Evolutionary conservation across 2,797 vertebrate species (phyloP).

Genomic region (Chromis chromis): DNA sequence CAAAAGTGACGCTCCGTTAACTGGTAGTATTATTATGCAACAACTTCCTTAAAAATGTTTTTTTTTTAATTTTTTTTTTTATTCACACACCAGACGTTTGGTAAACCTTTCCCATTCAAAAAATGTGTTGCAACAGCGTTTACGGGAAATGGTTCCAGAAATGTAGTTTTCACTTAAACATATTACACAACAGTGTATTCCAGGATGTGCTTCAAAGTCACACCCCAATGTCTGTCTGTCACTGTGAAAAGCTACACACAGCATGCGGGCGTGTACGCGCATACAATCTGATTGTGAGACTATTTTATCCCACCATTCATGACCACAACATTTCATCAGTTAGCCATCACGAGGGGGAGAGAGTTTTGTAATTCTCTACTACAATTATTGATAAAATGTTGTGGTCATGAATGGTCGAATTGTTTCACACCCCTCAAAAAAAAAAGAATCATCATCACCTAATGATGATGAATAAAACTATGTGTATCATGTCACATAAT

Average conservation of each 20-base stretch:
- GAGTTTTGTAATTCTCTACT: too few species aligned
- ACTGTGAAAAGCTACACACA: not conserved
- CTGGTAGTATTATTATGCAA: not conserved
- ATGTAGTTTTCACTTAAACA: slow-evolving; percentile 20
- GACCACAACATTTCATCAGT: not conserved
- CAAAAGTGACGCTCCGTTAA: not conserved
- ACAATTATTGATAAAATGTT: too few species aligned
- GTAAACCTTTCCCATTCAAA: slow-evolving; percentile 43
- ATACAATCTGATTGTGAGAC: not conserved
- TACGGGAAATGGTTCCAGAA: slow-evolving; percentile 46
- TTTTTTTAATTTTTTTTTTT: too few species aligned
- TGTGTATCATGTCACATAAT: not conserved
- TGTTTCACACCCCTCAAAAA: too few species aligned
- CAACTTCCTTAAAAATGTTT: too few species aligned
- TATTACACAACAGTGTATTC: slow-evolving; percentile 59
- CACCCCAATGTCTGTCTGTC: slow-evolving; percentile 28
- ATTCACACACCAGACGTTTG: not conserved
- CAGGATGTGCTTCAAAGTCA: slow-evolving; percentile 45
- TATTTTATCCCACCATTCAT: too few species aligned
- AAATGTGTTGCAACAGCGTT: slow-evolving; percentile 59
- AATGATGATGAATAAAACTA: not conserved
- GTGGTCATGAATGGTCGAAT: too few species aligned
- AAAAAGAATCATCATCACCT: too few species aligned
- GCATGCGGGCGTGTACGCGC: not conserved
- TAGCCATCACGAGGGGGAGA: too few species aligned